Evolutionary conservation across 2,888 invertebrate genomes (phyloP).

Genomic region (Nemotelus nigrinus): DNA sequence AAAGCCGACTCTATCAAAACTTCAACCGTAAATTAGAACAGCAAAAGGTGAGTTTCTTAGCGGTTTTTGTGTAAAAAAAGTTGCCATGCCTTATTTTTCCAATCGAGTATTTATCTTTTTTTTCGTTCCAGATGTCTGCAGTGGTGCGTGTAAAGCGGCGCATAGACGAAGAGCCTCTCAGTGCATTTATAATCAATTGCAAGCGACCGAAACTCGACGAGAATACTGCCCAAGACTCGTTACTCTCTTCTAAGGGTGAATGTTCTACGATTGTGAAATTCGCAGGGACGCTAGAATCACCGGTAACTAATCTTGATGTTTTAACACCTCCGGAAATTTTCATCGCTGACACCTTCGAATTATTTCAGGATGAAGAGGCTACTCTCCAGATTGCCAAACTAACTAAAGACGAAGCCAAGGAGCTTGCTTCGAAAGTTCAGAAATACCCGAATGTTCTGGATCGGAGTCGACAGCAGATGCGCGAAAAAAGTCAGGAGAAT

Average conservation of each 20-base stretch:
- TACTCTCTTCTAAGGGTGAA: slow-evolving; percentile 60
- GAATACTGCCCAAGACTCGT: slow-evolving; percentile 39
- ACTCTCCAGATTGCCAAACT: slow-evolving; percentile 65
- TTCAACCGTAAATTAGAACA: too few species aligned
- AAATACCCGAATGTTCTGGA: slow-evolving; percentile 63
- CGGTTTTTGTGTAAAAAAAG: too few species aligned
- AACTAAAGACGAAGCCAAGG: slow-evolving; percentile 65
- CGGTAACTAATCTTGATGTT: slow-evolving; percentile 64
- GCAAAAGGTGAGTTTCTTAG: too few species aligned
- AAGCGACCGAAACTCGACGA: slow-evolving; percentile 73
- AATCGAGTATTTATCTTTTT: neutral
- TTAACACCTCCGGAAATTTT: slow-evolving; percentile 50
- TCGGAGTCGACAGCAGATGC: slow-evolving; percentile 65
- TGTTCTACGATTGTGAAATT: slow-evolving; percentile 75
- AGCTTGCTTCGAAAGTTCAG: slow-evolving; percentile 66
- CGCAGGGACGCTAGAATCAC: slow-evolving; percentile 75
- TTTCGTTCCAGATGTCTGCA: slow-evolving; percentile 56
- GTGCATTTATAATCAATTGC: slow-evolving; percentile 76
- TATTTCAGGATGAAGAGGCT: slow-evolving; percentile 65
- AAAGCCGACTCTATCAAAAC: too few species aligned
- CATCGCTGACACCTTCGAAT: neutral
- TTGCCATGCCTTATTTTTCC: too few species aligned
- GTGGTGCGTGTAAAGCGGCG: slow-evolving; percentile 79
- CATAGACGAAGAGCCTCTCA: slow-evolving; percentile 76
- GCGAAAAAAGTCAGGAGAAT: slow-evolving; percentile 66